Evolutionary conservation across 2,113 vertebrate species (phyloP), one percentile per base, ranked within the genome.

Genomic region (Amphilophus citrinellus): DNA sequence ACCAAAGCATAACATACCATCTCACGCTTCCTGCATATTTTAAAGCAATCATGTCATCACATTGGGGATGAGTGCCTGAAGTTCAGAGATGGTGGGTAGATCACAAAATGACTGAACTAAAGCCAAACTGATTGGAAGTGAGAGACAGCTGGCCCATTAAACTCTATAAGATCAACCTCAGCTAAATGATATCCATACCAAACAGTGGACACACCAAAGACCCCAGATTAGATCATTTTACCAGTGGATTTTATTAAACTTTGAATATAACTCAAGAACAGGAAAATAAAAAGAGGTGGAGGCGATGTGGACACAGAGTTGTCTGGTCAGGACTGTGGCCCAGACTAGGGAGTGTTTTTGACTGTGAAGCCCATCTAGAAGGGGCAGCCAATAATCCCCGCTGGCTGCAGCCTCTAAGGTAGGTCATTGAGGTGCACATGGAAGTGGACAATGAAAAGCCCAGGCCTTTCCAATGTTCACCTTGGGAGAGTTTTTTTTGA

Each of bases 1-100:
- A 88, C 78, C 66, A 85, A 17, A 85, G 65, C n/a, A 7, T 9
- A 37, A 35, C 13, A 30, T 39, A 24, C 61, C 8, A 35, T 84
- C 56, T 24, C 11, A 10, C 1, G 30, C 79, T 76, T 78, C 27
- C 47, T 57, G 37, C 50, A 73, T 37, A 30, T 73, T 60, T 24
- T 37, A 22, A 62, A 90, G n/a, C 17, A 61, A 47, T 32, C 68
- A 24, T 27, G 75, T 56, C 6, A 13, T 37, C 24, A 57, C 58
- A 39, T 11, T 10, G 11, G 15, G 2, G 27, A 77, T 4, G 18
- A 59, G 14, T 5, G 9, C 32, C 30, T 56, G 18, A 50, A 27
- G n/a, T 56, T 73, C 14, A 56, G 3, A 17, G 58, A 10, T 50
- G n/a, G 10, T 30, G 10, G 9, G 14, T 14, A 24, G 10, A 66